A percentile compares a stretch with the other conserved stretches of the same genome.
Evolutionary conservation across 1,140 invertebrate genomes (phyloP).

Genomic region (Danaus plexippus): DNA sequence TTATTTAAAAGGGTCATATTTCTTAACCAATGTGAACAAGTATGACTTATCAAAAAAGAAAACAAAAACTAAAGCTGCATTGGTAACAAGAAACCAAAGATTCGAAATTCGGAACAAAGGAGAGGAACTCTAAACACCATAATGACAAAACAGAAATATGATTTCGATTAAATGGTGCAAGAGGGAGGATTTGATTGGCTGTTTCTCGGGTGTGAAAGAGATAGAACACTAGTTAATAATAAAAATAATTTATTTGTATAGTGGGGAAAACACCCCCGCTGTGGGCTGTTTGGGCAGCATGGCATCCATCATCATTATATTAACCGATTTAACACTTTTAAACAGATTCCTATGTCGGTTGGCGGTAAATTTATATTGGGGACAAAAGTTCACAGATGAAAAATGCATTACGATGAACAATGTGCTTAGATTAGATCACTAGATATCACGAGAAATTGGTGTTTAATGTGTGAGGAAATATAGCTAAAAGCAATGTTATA

Average conservation of each 20-base stretch:
- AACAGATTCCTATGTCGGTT: slow-evolving; percentile 63
- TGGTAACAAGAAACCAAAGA: slow-evolving; percentile 65
- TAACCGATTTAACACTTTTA: slow-evolving; percentile 72
- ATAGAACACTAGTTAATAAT: slow-evolving; percentile 61
- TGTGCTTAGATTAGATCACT: too few species aligned
- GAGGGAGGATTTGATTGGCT: slow-evolving; percentile 33
- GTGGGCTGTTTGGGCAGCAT: slow-evolving; percentile 64
- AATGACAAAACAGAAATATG: slow-evolving; percentile 72
- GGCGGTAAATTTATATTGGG: slow-evolving; percentile 51
- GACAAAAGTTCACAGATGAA: slow-evolving; percentile 48
- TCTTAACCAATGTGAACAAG: slow-evolving; percentile 28
- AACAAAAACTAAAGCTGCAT: slow-evolving; percentile 49
- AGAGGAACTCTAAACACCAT: slow-evolving; percentile 68
- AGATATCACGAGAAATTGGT: too few species aligned
- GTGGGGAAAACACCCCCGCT: slow-evolving; percentile 70
- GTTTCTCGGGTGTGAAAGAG: slow-evolving; percentile 35
- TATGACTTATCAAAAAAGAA: slow-evolving; percentile 53
- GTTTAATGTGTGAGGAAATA: too few species aligned
- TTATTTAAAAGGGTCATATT: slow-evolving; percentile 47
- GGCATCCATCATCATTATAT: slow-evolving; percentile 71
- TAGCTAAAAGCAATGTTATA: too few species aligned
- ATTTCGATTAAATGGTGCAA: slow-evolving; percentile 68
- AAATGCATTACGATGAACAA: slow-evolving; percentile 9
- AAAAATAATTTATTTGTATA: slow-evolving; percentile 72
- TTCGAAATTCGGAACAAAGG: slow-evolving; percentile 62